Base-by-base conservation (phyloP, 2,113 vertebrate species). In the Platichthys flesus region DNA sequence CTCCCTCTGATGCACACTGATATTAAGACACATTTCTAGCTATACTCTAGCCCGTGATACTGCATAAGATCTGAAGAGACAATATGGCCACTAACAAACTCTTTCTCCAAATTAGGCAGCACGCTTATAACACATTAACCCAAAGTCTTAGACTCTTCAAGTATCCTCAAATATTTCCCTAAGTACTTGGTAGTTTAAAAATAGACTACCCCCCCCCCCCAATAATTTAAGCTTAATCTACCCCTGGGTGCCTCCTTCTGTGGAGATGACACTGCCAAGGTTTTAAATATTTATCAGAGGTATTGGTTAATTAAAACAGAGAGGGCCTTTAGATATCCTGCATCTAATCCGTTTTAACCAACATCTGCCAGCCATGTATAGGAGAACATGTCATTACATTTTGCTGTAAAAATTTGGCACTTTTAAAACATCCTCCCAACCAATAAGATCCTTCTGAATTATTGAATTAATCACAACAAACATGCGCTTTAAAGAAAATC, bases 281-380 rank as follows among this genome's bases (percentile, higher is more conserved):
- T 78, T 91, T 91, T 88, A 92, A 93, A 93, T 93, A 92, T 92
- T 90, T 90, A 92, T 92, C 85, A 91, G 88, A 88, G 74, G 79
- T 91, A 88, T 90, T 62, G 79, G 79, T 87, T 91, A 94, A 93
- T 93, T 93, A 93, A 92, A 93, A 89, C 88, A 90, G 88, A 79
- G 78, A 86, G 80, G 62, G 79, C 81, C 82, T 91, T 90, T 71
- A 88, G 81, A 90, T 91, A 90, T 84, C 81, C 74, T 89, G 84
- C 84, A 80, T 86, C 82, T 84, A 85, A 94, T 93, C 85, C 82
- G 85, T 89, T 86, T 89, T 86, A 89, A 85, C 86, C 57, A 92
- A 89, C 83, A 88, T 88, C 88, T 89, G 92, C 90, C 92, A 91
- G 87, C 81, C 75, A 66, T 76, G 78, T 84, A 87, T 84, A 78